These are phyloP conservation scores for Leucoraja erinaceus DNA, from an alignment of 2,113 vertebrate species.

Conservation along the genomic window DNA sequence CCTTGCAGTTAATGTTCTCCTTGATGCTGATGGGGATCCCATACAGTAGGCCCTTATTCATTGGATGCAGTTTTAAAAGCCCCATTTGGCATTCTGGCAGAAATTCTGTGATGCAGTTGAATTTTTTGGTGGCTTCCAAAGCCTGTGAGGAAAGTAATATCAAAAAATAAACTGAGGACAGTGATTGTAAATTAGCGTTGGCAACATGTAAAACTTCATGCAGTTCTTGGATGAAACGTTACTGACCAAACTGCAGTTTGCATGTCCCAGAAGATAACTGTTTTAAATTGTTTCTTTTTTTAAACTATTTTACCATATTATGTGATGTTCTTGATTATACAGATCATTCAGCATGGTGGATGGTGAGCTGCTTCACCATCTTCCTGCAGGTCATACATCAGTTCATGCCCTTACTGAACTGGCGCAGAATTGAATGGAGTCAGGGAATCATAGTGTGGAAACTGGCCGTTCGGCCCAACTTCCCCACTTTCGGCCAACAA, in stretches of 20 bases:
- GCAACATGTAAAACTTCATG: neutral
- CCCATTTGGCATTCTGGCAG: constrained; percentile 70
- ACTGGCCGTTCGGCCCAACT: too few species aligned
- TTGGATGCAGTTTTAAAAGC: constrained; percentile 49
- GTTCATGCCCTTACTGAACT: neutral
- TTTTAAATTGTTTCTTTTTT: neutral
- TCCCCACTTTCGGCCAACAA: too few species aligned
- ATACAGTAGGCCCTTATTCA: constrained; percentile 66
- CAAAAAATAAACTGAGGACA: neutral
- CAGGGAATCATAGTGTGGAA: too few species aligned
- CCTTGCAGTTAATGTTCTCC: constrained; percentile 72
- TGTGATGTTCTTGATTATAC: neutral
- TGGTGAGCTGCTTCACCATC: neutral
- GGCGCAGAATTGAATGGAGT: too few species aligned
- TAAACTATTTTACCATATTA: neutral
- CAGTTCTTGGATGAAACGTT: neutral
- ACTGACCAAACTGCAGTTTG: neutral
- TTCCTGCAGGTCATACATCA: neutral
- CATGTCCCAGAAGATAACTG: neutral
- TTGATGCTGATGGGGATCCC: constrained; percentile 82
- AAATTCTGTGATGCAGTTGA: constrained; percentile 71
- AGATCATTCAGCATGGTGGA: neutral
- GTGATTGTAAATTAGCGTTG: neutral
- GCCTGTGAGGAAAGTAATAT: constrained; percentile 53
- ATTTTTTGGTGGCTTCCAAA: constrained; percentile 60